phyloP scores from a whole-genome alignment of 2,113 vertebrate species.

The Amia ocellicauda region DNA sequence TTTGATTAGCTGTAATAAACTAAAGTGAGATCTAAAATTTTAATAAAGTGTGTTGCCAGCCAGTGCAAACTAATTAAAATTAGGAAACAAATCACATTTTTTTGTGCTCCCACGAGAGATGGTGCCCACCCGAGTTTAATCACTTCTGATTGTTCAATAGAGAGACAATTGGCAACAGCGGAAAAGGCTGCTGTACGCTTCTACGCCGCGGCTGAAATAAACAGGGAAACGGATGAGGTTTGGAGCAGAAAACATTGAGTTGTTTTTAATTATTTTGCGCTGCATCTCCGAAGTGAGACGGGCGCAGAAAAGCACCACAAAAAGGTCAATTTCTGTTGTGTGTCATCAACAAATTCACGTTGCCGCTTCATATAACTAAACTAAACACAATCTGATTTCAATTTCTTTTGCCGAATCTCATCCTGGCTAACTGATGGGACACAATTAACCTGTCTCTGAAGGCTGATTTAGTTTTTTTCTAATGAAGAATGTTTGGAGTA shows the following conservation, averaged over 20 bases:
- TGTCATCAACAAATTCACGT: too few relatives aligned
- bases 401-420: too few relatives aligned
- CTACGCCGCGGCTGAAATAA: not conserved
- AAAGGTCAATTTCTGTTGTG: too few relatives aligned
- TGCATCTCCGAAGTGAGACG: not conserved
- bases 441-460: too few relatives aligned
- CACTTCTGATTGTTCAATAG: conserved; percentile 21
- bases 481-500: too few relatives aligned
- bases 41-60: conserved; percentile 22
- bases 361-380: too few relatives aligned
- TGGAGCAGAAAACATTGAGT: not conserved
- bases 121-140: conserved; percentile 9
- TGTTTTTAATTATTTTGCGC: not conserved
- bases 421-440: too few relatives aligned
- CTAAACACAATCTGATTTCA: too few relatives aligned
- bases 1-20: conserved; percentile 31
- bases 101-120: not conserved
- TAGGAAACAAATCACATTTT: conserved; percentile 2
- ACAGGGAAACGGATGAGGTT: not conserved
- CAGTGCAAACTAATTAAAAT: conserved; percentile 22
- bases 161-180: conserved; percentile 7
- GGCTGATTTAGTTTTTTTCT: too few relatives aligned
- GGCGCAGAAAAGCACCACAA: too few relatives aligned
- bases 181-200: not conserved
- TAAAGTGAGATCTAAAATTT: conserved; percentile 23